Conservation (phyloP, 2,113 vertebrate genomes). For the Odobenus rosmarus region DNA sequence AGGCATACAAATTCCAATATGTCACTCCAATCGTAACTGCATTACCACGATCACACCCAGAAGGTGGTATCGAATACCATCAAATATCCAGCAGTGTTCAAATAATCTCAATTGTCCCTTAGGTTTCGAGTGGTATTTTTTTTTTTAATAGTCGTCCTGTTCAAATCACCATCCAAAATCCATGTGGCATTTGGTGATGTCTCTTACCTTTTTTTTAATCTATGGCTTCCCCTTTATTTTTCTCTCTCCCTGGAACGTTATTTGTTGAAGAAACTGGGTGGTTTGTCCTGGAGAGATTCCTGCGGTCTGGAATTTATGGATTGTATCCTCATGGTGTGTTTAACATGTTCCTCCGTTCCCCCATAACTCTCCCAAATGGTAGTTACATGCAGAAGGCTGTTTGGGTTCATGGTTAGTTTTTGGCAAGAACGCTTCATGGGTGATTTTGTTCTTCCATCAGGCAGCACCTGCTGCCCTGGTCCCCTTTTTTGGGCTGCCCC, state of each 20-base stretch:
- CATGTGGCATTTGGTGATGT: not conserved
- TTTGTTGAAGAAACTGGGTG: not conserved
- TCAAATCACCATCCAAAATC: not conserved
- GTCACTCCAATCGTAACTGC: not conserved
- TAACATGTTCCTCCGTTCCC: not conserved
- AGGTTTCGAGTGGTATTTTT: not conserved
- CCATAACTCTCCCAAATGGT: not conserved
- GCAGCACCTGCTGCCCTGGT: not conserved
- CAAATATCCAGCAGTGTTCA: not conserved
- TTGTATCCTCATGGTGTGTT: not conserved
- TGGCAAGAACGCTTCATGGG: not conserved
- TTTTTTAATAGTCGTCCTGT: not conserved
- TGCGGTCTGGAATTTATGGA: not conserved
- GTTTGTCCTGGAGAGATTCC: not conserved
- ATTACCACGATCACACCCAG: not conserved
- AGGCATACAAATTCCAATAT: not conserved
- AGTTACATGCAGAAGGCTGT: fast-evolving
- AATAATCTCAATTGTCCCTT: not conserved
- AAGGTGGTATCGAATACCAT: fast-evolving
- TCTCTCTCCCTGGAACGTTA: not conserved
- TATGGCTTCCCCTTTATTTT: too few relatives aligned
- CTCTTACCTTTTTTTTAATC: not conserved
- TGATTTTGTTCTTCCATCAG: not conserved
- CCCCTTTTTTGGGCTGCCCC: not conserved
- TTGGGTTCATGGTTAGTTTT: not conserved